A percentile compares a stretch with the other conserved stretches of the same genome.
Evolutionary conservation across 1,140 invertebrate genomes (phyloP).

Genomic region (Hyposmocoma kahamanoa): DNA sequence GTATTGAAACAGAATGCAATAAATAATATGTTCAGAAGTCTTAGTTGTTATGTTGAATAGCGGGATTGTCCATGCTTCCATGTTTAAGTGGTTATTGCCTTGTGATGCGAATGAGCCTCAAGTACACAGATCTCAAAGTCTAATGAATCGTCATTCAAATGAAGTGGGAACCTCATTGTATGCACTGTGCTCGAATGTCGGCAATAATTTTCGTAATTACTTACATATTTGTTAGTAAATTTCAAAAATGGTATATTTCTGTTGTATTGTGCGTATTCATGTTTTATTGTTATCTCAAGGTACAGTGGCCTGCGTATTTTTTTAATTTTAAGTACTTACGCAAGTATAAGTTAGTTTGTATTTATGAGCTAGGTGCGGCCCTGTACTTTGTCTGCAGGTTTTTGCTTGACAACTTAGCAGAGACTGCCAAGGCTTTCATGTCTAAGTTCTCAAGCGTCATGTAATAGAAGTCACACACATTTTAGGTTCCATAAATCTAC

Average conservation of each 20-base stretch:
- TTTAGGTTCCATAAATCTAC: background rate
- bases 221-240: too few species aligned
- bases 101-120: too few species aligned
- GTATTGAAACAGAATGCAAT: background rate
- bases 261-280: too few species aligned
- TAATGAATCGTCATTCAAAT: too few species aligned
- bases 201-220: too few species aligned
- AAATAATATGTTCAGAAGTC: background rate
- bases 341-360: background rate
- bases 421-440: background rate
- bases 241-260: too few species aligned
- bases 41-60: background rate
- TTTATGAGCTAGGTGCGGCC: background rate
- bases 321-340: background rate
- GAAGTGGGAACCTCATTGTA: too few species aligned
- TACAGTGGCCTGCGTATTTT: background rate
- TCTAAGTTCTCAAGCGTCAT: background rate
- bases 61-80: constrained; percentile 8
- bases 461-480: background rate
- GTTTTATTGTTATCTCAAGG: background rate
- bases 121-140: too few species aligned
- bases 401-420: background rate
- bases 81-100: too few species aligned
- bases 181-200: too few species aligned
- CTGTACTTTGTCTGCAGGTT: background rate